Percentiles rank a stretch among this genome's conserved stretches.
Evolutionary conservation across 2,888 invertebrate genomes (phyloP).

Genomic region (Venusia cambrica): DNA sequence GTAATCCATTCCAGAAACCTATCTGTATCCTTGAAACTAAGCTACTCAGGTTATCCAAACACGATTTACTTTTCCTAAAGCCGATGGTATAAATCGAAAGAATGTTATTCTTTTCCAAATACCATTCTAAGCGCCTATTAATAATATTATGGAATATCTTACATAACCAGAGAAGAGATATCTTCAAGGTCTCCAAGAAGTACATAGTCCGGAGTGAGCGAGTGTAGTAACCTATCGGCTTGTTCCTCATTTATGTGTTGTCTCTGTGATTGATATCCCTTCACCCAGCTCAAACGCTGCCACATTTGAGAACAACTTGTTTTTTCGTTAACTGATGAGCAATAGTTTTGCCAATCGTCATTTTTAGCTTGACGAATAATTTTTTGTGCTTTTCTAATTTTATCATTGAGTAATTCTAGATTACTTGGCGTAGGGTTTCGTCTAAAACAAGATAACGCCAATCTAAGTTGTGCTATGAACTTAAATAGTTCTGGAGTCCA

Average conservation of each 20-base stretch:
- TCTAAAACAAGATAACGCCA: too few relatives aligned
- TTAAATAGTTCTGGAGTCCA: too few relatives aligned
- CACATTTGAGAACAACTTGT: not conserved
- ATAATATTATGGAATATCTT: too few relatives aligned
- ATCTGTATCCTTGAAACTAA: constrained; percentile 2
- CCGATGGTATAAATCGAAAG: not conserved
- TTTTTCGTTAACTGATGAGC: constrained; percentile 1
- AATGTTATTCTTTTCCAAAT: too few relatives aligned
- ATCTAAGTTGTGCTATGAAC: too few relatives aligned
- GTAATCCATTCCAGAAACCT: not conserved
- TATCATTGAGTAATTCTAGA: too few relatives aligned
- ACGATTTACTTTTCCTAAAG: constrained; percentile 2
- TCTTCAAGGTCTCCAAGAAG: constrained; percentile 1
- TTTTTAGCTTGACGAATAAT: not conserved
- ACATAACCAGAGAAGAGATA: constrained; percentile 1
- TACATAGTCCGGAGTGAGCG: constrained; percentile 1
- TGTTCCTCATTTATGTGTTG: too few relatives aligned
- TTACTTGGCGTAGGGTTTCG: too few relatives aligned
- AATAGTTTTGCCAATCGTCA: not conserved
- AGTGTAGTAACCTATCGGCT: too few relatives aligned
- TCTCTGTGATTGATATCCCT: too few relatives aligned
- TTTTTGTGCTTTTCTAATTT: constrained; percentile 2
- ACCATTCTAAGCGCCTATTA: too few relatives aligned
- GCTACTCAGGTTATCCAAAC: not conserved
- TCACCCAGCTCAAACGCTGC: constrained; percentile 1